These are phyloP conservation scores for Sarcophaga carnaria DNA, from an alignment of 2,888 invertebrate genomes.

Conservation along the genomic window DNA sequence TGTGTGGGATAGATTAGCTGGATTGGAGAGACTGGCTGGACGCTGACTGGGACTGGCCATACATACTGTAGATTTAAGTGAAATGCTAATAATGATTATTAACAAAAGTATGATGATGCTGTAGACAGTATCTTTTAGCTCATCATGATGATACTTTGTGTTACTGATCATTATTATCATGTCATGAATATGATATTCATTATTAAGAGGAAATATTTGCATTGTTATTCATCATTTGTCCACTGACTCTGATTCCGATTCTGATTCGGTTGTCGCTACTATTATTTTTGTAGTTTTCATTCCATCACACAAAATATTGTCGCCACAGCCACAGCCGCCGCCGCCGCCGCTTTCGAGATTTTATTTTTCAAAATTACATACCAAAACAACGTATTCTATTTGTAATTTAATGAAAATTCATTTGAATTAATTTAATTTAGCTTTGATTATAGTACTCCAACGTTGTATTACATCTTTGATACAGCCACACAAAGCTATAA, in stretches of 20 bases:
- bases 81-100: slow-evolving; percentile 56
- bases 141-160: slow-evolving; percentile 43
- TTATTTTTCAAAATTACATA: slow-evolving; percentile 11
- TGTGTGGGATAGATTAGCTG: slow-evolving; percentile 28
- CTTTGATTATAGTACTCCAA: slow-evolving; percentile 28
- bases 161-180: slow-evolving; percentile 44
- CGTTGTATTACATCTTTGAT: slow-evolving; percentile 56
- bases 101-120: slow-evolving; percentile 16
- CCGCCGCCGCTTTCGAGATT: neutral
- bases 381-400: too few relatives aligned
- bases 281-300: too few relatives aligned
- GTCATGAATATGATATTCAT: slow-evolving; percentile 2
- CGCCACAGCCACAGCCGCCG: too few relatives aligned
- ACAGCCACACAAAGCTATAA: slow-evolving; percentile 68
- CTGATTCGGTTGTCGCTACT: too few relatives aligned
- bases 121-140: neutral
- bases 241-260: neutral
- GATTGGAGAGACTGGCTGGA: neutral
- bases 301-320: too few relatives aligned
- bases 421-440: slow-evolving; percentile 35
- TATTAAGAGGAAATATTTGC: slow-evolving; percentile 50
- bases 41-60: too few relatives aligned
- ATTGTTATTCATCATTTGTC: neutral
- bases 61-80: neutral
- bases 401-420: neutral